These are phyloP conservation scores for Lithosia quadra DNA, from an alignment of 2,888 invertebrate genomes.

Conservation along the genomic window DNA sequence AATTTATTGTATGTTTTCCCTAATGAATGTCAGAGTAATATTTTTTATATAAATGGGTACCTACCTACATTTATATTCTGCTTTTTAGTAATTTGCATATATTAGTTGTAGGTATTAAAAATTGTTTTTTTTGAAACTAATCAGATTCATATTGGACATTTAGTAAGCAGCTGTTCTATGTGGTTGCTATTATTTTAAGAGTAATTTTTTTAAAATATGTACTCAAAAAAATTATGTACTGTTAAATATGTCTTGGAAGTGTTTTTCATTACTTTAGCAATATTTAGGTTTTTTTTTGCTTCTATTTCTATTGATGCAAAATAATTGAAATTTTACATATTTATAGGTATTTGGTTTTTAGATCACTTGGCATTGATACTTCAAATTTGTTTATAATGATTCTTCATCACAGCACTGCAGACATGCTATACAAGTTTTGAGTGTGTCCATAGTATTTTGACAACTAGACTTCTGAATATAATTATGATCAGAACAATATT, in stretches of 20 bases:
- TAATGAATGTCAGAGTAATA: not conserved
- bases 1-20: not conserved
- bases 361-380: not conserved
- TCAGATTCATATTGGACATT: too few relatives aligned
- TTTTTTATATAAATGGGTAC: not conserved
- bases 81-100: too few relatives aligned
- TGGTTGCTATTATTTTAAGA: too few relatives aligned
- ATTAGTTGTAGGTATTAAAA: too few relatives aligned
- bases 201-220: too few relatives aligned
- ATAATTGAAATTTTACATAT: not conserved
- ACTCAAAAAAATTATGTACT: not conserved
- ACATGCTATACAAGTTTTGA: not conserved
- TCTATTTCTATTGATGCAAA: too few relatives aligned
- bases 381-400: not conserved
- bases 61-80: too few relatives aligned
- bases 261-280: not conserved
- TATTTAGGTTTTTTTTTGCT: not conserved
- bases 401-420: not conserved
- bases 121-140: too few relatives aligned
- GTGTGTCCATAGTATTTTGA: not conserved
- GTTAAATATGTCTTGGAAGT: not conserved
- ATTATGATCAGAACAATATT: too few relatives aligned
- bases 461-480: too few relatives aligned
- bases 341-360: not conserved
- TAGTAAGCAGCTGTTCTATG: too few relatives aligned